These are phyloP conservation scores for Brachionus plicatilis DNA, from an alignment of 1,140 invertebrate species.

Conservation along the genomic window DNA sequence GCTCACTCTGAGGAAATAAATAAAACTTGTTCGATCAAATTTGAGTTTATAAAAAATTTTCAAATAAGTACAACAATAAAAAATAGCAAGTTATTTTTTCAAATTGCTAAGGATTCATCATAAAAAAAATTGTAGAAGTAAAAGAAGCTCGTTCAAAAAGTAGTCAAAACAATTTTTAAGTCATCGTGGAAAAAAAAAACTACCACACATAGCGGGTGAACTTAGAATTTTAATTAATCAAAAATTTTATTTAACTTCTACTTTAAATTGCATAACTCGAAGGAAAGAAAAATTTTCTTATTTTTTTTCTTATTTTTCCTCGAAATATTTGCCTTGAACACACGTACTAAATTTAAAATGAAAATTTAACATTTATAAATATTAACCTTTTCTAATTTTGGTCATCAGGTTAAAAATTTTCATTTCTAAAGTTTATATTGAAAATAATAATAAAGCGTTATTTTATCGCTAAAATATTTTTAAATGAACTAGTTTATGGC, in stretches of 20 bases:
- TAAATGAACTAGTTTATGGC: conserved; percentile 27
- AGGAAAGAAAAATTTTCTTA: background rate
- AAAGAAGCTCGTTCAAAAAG: background rate
- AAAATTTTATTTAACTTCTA: background rate
- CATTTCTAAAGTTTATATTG: background rate
- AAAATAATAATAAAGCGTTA: background rate
- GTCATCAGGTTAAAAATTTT: background rate
- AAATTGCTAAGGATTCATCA: background rate
- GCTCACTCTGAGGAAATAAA: background rate
- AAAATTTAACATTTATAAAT: conserved; percentile 5
- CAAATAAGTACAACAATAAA: background rate
- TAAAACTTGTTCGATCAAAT: background rate
- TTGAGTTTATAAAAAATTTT: background rate
- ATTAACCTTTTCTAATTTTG: background rate
- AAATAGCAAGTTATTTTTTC: background rate
- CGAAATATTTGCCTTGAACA: background rate
- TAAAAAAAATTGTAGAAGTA: background rate
- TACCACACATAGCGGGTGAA: background rate
- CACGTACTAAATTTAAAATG: background rate
- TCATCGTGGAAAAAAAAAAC: background rate
- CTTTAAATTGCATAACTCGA: background rate
- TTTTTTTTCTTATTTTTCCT: background rate
- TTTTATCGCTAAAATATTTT: background rate
- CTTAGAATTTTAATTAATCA: background rate
- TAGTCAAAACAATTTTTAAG: background rate